Evolutionary conservation across 2,888 invertebrate species (phyloP), one percentile per base, ranked within the genome.

Genomic region (Odontocolon sp.): DNA sequence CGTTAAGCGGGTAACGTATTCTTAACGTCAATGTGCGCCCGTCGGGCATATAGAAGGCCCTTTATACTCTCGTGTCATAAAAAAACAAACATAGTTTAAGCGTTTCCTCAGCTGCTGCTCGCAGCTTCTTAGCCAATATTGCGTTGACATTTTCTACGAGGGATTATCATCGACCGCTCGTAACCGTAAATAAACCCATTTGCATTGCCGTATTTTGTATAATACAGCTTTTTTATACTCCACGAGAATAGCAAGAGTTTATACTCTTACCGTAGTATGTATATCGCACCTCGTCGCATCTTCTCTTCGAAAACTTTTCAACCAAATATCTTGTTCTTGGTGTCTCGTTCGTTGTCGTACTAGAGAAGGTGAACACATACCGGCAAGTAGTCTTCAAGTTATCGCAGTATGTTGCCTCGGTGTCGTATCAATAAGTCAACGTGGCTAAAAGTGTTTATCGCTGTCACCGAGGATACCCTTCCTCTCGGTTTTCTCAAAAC

Each of bases 171-270:
- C 47, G 52, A 16, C 36, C 21, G 47, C 52, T 69, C 82, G 83
- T 87, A 84, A 87, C 82, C 85, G 81, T 87, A 87, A 87, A 86
- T 85, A 86, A 87, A 84, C 84, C 85, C 84, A 88, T 87, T 86
- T 88, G 87, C 88, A 88, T 87, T 40, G 28, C 40, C 14, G 82
- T 82, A 85, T 84, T 86, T 86, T 85, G 84, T 86, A 83, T 85
- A 85, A 88, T 87, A 86, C 21, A 11, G 5, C 2, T 68, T 56
- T 68, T 72, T 59, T 70, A 64, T 70, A 56, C 45, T 11, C n/a
- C 18, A 23, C 52, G 21, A 14, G 31, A 3, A 33, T n/a, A 18
- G 4, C 42, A 5, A n/a, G 5, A 28, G 45, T 31, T 61, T 33
- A 31, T 31, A 28, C 14, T 61, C 18, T 11, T 2, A 3, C 18